Percentiles rank a stretch among this genome's conserved stretches.
These are phyloP conservation scores for Lycocorax pyrrhopterus DNA, from an alignment of 2,113 vertebrate species.

Conservation along the genomic window DNA sequence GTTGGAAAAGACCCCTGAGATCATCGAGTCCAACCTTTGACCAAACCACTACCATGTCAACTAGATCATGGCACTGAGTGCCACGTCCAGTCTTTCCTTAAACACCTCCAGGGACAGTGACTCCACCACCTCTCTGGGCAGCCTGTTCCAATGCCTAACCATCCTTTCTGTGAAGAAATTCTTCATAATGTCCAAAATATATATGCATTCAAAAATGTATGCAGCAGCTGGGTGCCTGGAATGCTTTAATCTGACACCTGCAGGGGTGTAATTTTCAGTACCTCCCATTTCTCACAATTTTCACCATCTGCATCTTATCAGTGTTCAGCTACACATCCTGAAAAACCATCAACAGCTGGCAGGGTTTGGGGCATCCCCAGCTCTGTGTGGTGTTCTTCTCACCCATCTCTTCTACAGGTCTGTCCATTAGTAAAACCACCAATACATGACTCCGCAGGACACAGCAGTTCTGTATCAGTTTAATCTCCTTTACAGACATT, in stretches of 20 bases:
- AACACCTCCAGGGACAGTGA: neutral
- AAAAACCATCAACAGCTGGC: neutral
- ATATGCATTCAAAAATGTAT: rapidly evolving
- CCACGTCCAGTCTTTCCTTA: neutral
- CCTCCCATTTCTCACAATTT: neutral
- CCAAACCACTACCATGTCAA: neutral
- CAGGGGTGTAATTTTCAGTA: neutral
- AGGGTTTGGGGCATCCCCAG: neutral
- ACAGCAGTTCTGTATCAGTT: neutral
- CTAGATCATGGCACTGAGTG: neutral
- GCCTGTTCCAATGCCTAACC: neutral
- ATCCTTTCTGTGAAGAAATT: neutral
- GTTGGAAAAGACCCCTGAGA: neutral
- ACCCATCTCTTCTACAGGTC: neutral
- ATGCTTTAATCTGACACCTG: neutral
- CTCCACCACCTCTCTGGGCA: neutral
- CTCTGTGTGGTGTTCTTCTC: neutral
- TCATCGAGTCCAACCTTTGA: neutral
- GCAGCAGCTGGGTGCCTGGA: neutral
- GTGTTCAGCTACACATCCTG: neutral
- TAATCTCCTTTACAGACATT: neutral
- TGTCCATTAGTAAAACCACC: neutral
- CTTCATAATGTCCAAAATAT: neutral
- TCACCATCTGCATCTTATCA: neutral
- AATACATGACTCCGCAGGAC: neutral